Conservation (phyloP, 2,888 invertebrate genomes). For the Panopea generosa region DNA sequence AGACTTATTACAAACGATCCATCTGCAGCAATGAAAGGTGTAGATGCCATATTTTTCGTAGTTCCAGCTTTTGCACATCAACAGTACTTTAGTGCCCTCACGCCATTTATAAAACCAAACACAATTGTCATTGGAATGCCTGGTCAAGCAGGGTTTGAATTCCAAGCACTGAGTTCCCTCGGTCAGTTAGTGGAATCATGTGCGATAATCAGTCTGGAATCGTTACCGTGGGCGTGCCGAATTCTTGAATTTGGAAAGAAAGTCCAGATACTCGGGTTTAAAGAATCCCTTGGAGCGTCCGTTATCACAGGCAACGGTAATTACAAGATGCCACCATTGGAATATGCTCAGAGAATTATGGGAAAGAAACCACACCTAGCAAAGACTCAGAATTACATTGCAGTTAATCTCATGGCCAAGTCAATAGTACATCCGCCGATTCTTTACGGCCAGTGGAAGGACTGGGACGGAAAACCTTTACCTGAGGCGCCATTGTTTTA, state of each 20-base stretch:
- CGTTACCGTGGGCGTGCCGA: slow-evolving; percentile 78
- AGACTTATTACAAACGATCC: slow-evolving; percentile 73
- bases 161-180: slow-evolving; percentile 66
- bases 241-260: slow-evolving; percentile 70
- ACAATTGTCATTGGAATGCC: slow-evolving; percentile 75
- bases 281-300: slow-evolving; percentile 68
- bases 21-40: slow-evolving; percentile 64
- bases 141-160: slow-evolving; percentile 78
- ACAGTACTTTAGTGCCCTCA: slow-evolving; percentile 71
- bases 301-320: slow-evolving; percentile 60
- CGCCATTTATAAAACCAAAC: slow-evolving; percentile 67
- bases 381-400: slow-evolving; percentile 69
- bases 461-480: slow-evolving; percentile 73
- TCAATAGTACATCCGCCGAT: slow-evolving; percentile 76
- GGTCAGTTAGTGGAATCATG: slow-evolving; percentile 59
- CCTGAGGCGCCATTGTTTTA: slow-evolving; percentile 74
- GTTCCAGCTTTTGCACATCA: slow-evolving; percentile 80
- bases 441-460: slow-evolving; percentile 74
- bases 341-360: slow-evolving; percentile 65
- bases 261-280: slow-evolving; percentile 72
- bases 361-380: slow-evolving; percentile 68
- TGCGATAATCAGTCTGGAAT: slow-evolving; percentile 70
- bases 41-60: slow-evolving; percentile 71
- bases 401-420: slow-evolving; percentile 74
- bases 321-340: slow-evolving; percentile 55